phyloP scores from a whole-genome alignment of 2,888 invertebrate genomes.

The Corythucha ciliata region DNA sequence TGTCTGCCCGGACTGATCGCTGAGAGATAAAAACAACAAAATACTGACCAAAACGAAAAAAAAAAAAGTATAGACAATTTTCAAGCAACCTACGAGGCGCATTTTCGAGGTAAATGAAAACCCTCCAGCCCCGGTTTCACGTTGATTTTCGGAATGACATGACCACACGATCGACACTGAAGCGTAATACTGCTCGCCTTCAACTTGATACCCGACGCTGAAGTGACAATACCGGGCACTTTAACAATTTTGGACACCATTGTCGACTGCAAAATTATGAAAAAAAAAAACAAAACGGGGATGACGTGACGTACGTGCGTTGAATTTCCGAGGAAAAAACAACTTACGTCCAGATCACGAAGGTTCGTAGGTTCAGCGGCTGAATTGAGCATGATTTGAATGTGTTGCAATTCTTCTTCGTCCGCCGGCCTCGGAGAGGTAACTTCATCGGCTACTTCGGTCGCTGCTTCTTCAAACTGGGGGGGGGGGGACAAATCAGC shows the following conservation, averaged over 20 bases:
- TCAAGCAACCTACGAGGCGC: slow-evolving; percentile 56
- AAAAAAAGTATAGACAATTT: neutral
- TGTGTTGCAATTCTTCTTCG: slow-evolving; percentile 80
- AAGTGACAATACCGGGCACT: slow-evolving; percentile 90
- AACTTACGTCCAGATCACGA: slow-evolving; percentile 69
- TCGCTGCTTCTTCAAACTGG: slow-evolving; percentile 86
- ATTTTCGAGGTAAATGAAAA: slow-evolving; percentile 87
- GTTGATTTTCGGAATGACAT: slow-evolving; percentile 75
- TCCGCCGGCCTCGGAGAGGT: slow-evolving; percentile 85
- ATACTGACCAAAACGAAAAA: slow-evolving; percentile 1
- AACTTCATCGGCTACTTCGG: slow-evolving; percentile 92
- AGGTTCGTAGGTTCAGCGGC: slow-evolving; percentile 72
- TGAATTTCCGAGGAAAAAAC: neutral
- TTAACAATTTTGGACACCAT: slow-evolving; percentile 88
- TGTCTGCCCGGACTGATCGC: slow-evolving; percentile 83
- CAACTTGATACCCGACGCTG: slow-evolving; percentile 86
- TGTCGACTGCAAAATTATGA: slow-evolving; percentile 59
- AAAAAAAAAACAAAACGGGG: slow-evolving; percentile 1
- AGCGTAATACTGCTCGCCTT: slow-evolving; percentile 93
- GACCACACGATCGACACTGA: slow-evolving; percentile 89
- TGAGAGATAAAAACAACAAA: slow-evolving; percentile 41
- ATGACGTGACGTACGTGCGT: neutral
- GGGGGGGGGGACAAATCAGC: slow-evolving; percentile 1
- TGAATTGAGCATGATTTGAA: slow-evolving; percentile 82
- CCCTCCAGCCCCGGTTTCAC: slow-evolving; percentile 95